Evolutionary conservation across 2,797 vertebrate genomes (phyloP).

Genomic region (Benthosema pterotum): DNA sequence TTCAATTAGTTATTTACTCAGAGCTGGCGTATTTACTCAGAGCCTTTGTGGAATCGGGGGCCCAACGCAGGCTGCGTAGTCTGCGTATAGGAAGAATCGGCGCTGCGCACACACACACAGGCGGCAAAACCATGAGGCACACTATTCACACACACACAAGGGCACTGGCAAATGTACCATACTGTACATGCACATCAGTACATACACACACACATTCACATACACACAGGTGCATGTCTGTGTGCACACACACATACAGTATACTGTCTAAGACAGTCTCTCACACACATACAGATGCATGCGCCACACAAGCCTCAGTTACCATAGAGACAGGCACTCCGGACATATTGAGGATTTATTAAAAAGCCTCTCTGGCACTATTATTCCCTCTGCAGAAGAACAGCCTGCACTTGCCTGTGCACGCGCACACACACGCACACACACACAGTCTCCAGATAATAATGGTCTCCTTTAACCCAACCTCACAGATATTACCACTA

Average conservation of each 20-base stretch:
- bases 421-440: too few species aligned
- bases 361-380: slow-evolving; percentile 62
- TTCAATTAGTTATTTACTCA: too few species aligned
- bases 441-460: slow-evolving; percentile 17
- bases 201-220: not conserved
- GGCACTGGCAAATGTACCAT: too few species aligned
- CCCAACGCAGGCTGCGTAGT: too few species aligned
- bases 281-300: slow-evolving; percentile 16
- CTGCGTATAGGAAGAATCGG: too few species aligned
- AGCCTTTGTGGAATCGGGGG: too few species aligned
- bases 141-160: not conserved
- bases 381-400: slow-evolving; percentile 50
- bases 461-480: slow-evolving; percentile 31
- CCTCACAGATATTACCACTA: slow-evolving; percentile 22
- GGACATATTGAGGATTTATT: slow-evolving; percentile 74
- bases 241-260: slow-evolving; percentile 19
- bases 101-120: not conserved
- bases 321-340: slow-evolving; percentile 79
- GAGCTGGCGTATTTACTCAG: too few species aligned
- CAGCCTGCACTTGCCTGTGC: slow-evolving; percentile 23
- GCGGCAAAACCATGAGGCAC: not conserved
- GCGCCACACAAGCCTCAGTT: slow-evolving; percentile 59
- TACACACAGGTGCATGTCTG: not conserved
- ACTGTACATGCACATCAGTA: not conserved
- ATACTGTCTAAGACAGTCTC: too few species aligned